Evolutionary conservation across 2,888 invertebrate species (phyloP).

Genomic region (Drosophila rellima): DNA sequence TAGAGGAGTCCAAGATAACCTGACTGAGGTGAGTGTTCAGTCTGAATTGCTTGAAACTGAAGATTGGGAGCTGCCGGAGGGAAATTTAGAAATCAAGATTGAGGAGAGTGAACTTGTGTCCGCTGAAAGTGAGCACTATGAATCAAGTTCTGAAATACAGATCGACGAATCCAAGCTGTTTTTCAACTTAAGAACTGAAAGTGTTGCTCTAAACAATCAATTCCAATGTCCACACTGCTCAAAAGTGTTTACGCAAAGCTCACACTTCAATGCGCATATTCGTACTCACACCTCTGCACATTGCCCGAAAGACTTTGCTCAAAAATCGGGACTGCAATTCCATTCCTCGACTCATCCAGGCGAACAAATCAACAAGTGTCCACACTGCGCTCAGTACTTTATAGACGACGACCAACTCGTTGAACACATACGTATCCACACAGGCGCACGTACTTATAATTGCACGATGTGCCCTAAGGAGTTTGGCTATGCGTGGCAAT

Average conservation of each 20-base stretch:
- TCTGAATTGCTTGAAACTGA: conserved; percentile 35
- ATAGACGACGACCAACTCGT: conserved; percentile 29
- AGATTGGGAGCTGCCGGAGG: conserved; percentile 28
- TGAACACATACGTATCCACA: conserved; percentile 41
- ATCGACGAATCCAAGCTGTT: too few relatives aligned
- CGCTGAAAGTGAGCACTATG: neutral
- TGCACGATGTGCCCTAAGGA: conserved; percentile 28
- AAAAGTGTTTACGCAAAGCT: conserved; percentile 25
- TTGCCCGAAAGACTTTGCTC: conserved; percentile 31
- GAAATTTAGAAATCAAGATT: conserved; percentile 35
- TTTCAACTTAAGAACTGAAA: neutral
- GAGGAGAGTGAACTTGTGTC: conserved; percentile 9
- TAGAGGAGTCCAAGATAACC: neutral
- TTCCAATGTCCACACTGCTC: conserved; percentile 33
- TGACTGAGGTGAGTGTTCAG: neutral
- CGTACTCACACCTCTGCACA: conserved; percentile 32
- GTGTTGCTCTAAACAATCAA: neutral
- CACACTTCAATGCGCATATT: conserved; percentile 30
- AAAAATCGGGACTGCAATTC: conserved; percentile 38
- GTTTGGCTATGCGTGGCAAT: conserved; percentile 33
- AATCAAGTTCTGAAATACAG: neutral
- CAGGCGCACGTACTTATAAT: conserved; percentile 26
- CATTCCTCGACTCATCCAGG: conserved; percentile 45
- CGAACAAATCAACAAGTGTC: conserved; percentile 39
- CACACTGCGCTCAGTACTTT: conserved; percentile 43